Evolutionary conservation across 2,113 vertebrate species (phyloP).

Genomic region (Pseudois nayaur): DNA sequence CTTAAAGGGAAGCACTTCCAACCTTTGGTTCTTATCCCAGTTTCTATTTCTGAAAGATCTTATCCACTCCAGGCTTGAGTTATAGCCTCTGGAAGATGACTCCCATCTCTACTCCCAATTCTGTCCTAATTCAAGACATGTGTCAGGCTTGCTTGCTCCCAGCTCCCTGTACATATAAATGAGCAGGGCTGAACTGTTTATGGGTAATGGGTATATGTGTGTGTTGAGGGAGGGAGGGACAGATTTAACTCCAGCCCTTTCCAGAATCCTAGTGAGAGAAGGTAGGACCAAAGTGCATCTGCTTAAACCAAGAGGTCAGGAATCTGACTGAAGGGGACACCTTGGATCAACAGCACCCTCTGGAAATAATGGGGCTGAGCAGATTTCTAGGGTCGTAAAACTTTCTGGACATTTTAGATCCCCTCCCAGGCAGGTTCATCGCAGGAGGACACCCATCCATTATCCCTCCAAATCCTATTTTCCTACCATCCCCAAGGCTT

Average conservation of each 20-base stretch:
- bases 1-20: neutral
- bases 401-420: neutral
- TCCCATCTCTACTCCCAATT: neutral
- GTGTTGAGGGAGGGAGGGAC: neutral
- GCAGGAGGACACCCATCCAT: neutral
- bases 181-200: neutral
- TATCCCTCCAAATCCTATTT: neutral
- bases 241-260: neutral
- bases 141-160: neutral
- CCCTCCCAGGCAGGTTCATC: neutral
- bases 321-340: neutral
- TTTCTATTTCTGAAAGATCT: neutral
- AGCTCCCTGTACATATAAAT: neutral
- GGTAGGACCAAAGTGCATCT: neutral
- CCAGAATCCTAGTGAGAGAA: neutral
- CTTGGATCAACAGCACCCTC: neutral
- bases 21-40: neutral
- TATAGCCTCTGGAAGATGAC: neutral
- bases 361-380: neutral
- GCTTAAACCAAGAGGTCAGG: neutral
- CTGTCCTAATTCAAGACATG: neutral
- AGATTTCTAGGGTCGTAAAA: neutral
- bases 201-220: neutral
- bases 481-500: no score
- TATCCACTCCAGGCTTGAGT: neutral